phyloP scores from a whole-genome alignment of 2,113 vertebrate species.

The Falco punctatus region DNA sequence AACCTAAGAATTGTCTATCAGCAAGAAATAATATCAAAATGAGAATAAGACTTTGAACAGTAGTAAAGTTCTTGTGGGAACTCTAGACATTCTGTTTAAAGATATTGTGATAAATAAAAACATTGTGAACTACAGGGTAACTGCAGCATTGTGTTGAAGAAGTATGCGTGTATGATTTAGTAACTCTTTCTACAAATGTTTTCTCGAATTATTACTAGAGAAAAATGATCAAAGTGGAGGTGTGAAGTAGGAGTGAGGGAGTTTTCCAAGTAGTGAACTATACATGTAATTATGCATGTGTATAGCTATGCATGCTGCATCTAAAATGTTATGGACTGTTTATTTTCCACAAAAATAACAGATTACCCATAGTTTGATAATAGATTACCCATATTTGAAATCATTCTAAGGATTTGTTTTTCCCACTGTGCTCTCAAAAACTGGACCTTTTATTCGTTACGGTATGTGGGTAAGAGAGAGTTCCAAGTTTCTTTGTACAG shows the following conservation, averaged over 20 bases:
- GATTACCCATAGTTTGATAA: neutral
- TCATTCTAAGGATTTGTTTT: neutral
- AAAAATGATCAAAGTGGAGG: slow-evolving; percentile 1
- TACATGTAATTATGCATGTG: neutral
- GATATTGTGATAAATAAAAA: neutral
- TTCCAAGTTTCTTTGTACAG: neutral
- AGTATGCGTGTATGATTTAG: slow-evolving; percentile 58
- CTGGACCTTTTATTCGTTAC: neutral
- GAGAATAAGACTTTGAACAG: slow-evolving; percentile 53
- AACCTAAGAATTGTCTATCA: slow-evolving; percentile 46
- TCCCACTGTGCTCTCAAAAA: neutral
- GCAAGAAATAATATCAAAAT: slow-evolving; percentile 54
- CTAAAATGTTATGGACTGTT: neutral
- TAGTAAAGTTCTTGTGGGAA: slow-evolving; percentile 49
- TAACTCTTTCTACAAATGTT: slow-evolving; percentile 45
- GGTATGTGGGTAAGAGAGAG: neutral
- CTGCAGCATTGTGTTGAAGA: neutral
- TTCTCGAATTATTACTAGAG: slow-evolving; percentile 56
- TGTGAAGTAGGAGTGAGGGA: neutral
- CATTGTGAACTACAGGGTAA: neutral
- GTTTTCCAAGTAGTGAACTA: neutral
- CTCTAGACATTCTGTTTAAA: slow-evolving; percentile 43
- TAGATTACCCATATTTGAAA: neutral
- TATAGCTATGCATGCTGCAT: neutral
- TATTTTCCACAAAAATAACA: neutral